Percentiles rank a stretch among this genome's conserved stretches.
phyloP scores from a whole-genome alignment of 2,888 invertebrate genomes.

The Ophraella communa region DNA sequence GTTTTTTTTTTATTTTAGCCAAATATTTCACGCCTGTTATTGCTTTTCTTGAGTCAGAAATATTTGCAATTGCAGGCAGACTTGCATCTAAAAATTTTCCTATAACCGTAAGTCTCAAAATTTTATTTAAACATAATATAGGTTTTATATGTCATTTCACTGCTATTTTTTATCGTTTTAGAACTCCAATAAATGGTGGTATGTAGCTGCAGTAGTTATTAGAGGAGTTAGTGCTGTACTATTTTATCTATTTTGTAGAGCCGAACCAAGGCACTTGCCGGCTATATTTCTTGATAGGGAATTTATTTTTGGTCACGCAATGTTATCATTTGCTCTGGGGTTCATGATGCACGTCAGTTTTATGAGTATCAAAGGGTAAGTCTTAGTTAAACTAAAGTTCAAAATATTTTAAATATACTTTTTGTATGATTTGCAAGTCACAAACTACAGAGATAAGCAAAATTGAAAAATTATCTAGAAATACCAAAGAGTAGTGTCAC shows the following conservation, averaged over 20 bases:
- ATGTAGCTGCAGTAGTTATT: neutral
- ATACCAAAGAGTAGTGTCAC: too few relatives aligned
- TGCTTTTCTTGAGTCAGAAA: neutral
- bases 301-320: neutral
- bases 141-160: too few relatives aligned
- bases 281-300: slow-evolving; percentile 13
- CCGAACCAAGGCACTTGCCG: slow-evolving; percentile 13
- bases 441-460: too few relatives aligned
- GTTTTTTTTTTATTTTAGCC: neutral
- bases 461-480: too few relatives aligned
- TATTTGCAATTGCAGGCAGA: neutral
- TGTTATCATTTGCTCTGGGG: neutral
- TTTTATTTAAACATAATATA: too few relatives aligned
- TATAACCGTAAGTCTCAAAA: slow-evolving; percentile 5
- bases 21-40: slow-evolving; percentile 5
- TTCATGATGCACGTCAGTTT: neutral
- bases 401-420: too few relatives aligned
- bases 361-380: slow-evolving; percentile 10
- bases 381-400: too few relatives aligned
- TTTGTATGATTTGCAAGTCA: too few relatives aligned
- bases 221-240: neutral
- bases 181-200: slow-evolving; percentile 14
- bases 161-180: neutral
- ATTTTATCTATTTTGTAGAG: slow-evolving; percentile 1
- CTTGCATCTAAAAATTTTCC: neutral